Base-by-base conservation (phyloP, 2,888 invertebrate genomes). In the Ligdia adustata region DNA sequence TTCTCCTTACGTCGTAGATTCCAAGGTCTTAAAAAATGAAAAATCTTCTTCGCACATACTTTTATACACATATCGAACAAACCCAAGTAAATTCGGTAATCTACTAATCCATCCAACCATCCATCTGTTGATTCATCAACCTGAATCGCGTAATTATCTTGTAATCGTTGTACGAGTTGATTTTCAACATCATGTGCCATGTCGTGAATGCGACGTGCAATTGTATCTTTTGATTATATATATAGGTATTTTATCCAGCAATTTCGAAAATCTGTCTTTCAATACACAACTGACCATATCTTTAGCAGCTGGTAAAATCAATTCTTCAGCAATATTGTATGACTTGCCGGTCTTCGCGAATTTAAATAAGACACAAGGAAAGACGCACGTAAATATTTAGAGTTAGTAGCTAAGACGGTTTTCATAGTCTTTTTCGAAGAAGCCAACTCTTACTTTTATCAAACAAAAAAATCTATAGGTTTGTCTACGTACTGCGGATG, bases 1-100 rank as follows among this genome's bases (percentile, higher is more conserved):
- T 40, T 31, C 31, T 29, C 40, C 40, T 40, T 40, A 29, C 22
- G 40, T 40, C 15, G 40, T 40, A 40, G 40, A 40, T 31, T 40
- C 40, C 40, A 40, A 31, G 40, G 40, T 40, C 18, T 42, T 31
- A 26, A 18, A 32, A 32, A 42, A 32, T 26, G 32, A 9, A 24
- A 42, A 40, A 31, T 40, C 20, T n/a, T n/a, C n/a, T n/a, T n/a
- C n/a, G n/a, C n/a, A n/a, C n/a, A n/a, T n/a, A n/a, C n/a, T n/a
- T n/a, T n/a, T n/a, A n/a, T n/a, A n/a, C n/a, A n/a, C n/a, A n/a
- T 39, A 26, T 13, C 24, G 9, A 18, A 39, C 13, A 18, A 26
- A 26, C 11, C 28, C 35, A 35, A 35, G 35, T 35, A 35, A 35
- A 35, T 20, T 35, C 35, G 35, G 22, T 35, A 35, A 35, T 35